phyloP scores from a whole-genome alignment of 2,113 vertebrate species.

The Microtus richardsoni region DNA sequence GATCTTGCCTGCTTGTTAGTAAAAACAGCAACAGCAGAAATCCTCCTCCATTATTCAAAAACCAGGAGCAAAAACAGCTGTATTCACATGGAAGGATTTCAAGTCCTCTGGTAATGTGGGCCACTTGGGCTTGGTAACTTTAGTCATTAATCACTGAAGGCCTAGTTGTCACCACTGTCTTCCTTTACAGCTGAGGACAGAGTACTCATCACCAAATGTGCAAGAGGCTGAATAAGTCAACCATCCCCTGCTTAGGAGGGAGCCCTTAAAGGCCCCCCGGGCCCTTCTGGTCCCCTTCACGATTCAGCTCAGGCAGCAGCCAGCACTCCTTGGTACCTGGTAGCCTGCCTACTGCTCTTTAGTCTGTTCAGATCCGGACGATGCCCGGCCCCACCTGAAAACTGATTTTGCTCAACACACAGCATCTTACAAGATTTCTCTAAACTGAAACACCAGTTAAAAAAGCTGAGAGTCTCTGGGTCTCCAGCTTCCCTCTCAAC shows the following conservation, averaged over 20 bases:
- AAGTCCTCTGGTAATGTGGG: background rate
- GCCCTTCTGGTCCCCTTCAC: background rate
- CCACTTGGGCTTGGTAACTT: background rate
- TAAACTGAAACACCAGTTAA: background rate
- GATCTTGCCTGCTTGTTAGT: background rate
- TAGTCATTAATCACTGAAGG: background rate
- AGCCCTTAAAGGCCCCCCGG: background rate
- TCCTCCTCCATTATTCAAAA: background rate
- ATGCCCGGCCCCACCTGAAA: rapidly evolving
- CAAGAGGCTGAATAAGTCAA: background rate
- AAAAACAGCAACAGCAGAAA: background rate
- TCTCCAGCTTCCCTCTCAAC: background rate
- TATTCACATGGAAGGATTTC: background rate
- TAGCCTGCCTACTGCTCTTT: background rate
- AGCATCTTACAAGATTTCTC: background rate
- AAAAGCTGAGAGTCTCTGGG: background rate
- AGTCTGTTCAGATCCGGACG: rapidly evolving
- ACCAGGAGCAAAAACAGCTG: background rate
- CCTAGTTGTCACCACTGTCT: background rate
- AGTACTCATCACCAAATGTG: background rate
- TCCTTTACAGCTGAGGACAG: background rate
- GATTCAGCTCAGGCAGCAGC: background rate
- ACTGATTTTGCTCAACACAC: background rate
- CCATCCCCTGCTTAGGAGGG: no score
- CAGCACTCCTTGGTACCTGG: background rate